Base-by-base conservation (phyloP, 2,113 vertebrate species). In the Ploceus nigricollis region DNA sequence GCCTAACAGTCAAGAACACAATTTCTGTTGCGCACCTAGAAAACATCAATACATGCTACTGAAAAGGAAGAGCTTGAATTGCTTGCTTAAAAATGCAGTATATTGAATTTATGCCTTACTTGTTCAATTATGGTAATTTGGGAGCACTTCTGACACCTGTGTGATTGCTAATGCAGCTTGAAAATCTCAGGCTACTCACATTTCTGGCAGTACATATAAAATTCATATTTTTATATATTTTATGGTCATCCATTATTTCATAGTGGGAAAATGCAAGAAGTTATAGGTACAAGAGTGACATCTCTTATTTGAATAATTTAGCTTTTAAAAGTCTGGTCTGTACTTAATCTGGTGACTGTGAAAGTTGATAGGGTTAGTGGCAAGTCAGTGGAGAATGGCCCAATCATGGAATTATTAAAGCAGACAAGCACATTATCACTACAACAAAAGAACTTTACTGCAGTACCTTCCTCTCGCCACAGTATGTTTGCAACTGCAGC, bases 391-490 rank as follows among this genome's bases (percentile, higher is more conserved):
- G 92, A 96, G 94, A 95, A 97, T 85, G 92, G 93, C 82, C 95
- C 82, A 33, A 33, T 95, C 61, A 90, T 60, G 94, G 94, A 97
- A 91, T 89, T 93, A 93, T 96, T 97, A 96, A 96, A 97, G 97
- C 96, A 97, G 95, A 96, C 93, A 93, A 93, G 94, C 97, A 98
- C 94, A 97, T 70, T 95, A 97, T 92, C 95, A 97, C 87, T 97
- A 97, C 78, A 15, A 98, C 65, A 82, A 94, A 83, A 96, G 86
- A 97, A 97, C 68, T 90, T 87, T 85, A 94, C 89, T 96, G 96
- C 58, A 94, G 98, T 99, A 99, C 99, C 99, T 99, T 99, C 99
- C 97, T 99, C 99, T 96, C 99, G 97, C 99, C 99, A 99, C 91
- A 99, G 98, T 96, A 99, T 99, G 98, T 99, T 99, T 97, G 99